phyloP scores from a whole-genome alignment of 2,888 invertebrate species.

The Augochlorella aurata region DNA sequence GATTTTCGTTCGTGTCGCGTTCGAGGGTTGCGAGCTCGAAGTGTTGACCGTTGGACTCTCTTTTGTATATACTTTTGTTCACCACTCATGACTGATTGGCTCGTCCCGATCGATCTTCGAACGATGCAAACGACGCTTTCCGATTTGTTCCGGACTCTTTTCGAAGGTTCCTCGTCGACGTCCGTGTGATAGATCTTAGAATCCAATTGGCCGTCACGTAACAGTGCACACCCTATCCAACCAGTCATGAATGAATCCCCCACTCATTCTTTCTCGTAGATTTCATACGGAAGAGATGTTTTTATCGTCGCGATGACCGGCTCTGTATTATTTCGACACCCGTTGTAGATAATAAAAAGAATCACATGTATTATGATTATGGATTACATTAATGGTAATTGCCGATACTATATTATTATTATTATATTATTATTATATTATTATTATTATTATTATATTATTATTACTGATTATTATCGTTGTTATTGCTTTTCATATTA shows the following conservation, averaged over 20 bases:
- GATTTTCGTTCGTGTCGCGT: not conserved
- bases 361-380: constrained; percentile 61
- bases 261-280: constrained; percentile 35
- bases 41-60: not conserved
- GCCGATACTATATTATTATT: constrained; percentile 61
- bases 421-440: constrained; percentile 55
- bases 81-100: not conserved
- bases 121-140: not conserved
- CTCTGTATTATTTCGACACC: constrained; percentile 57
- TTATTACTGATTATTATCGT: constrained; percentile 70
- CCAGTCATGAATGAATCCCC: constrained; percentile 49
- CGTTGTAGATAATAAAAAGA: constrained; percentile 66
- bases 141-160: not conserved
- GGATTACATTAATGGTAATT: constrained; percentile 47
- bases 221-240: constrained; percentile 31
- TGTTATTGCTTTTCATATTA: constrained; percentile 74
- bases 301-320: constrained; percentile 48
- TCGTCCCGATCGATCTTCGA: not conserved
- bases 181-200: not conserved
- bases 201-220: constrained; percentile 17
- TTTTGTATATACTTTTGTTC: constrained; percentile 2
- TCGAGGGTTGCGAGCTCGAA: not conserved
- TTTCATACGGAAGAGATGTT: constrained; percentile 44
- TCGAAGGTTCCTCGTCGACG: not conserved
- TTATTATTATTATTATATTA: constrained; percentile 43